Percentiles rank a stretch among this genome's conserved stretches.
These are phyloP conservation scores for Hippolais icterina DNA, from an alignment of 2,113 vertebrate species.

Conservation along the genomic window DNA sequence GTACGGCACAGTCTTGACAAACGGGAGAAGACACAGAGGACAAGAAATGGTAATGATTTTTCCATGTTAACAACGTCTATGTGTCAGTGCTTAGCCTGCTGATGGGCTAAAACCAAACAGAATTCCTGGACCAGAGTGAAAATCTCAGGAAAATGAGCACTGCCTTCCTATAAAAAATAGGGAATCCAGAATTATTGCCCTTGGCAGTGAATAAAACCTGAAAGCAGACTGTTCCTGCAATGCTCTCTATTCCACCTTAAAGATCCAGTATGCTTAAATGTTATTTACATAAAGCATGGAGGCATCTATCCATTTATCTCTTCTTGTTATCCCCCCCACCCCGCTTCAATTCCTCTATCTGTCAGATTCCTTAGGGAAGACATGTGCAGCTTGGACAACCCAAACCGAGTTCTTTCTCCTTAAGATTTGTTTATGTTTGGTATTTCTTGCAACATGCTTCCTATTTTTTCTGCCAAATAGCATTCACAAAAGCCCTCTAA, in stretches of 20 bases:
- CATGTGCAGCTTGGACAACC: background rate
- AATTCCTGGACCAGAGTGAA: background rate
- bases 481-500: background rate
- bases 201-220: background rate
- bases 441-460: constrained; percentile 22
- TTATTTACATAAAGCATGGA: background rate
- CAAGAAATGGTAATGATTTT: background rate
- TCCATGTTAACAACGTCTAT: background rate
- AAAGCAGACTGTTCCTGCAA: background rate
- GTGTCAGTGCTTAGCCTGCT: background rate
- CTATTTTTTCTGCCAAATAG: constrained; percentile 4
- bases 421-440: constrained; percentile 18
- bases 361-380: background rate
- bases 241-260: background rate
- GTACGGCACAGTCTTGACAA: background rate
- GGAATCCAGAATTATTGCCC: background rate
- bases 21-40: background rate
- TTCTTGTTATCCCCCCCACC: background rate
- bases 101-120: background rate
- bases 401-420: background rate
- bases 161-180: background rate
- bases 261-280: background rate
- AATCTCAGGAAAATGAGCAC: background rate
- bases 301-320: background rate
- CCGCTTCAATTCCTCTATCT: background rate